A percentile compares a stretch with the other conserved stretches of the same genome.
Evolutionary conservation across 1,140 invertebrate genomes (phyloP).

Genomic region (Drosophila murphyi): DNA sequence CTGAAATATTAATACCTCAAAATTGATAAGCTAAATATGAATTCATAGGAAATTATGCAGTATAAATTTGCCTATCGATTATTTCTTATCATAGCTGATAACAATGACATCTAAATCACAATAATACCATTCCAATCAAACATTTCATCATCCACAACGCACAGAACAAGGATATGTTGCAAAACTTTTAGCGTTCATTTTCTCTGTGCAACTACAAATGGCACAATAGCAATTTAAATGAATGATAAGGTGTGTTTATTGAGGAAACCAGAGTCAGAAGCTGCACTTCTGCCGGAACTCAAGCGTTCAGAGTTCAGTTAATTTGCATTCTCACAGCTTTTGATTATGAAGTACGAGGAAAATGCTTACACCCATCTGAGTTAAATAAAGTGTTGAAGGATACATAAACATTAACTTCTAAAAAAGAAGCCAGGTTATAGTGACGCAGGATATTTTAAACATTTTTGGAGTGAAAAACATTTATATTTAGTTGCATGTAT

Average conservation of each 20-base stretch:
- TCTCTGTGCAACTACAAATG: slow-evolving; percentile 13
- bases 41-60: neutral
- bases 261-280: neutral
- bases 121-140: neutral
- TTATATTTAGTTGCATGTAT: neutral
- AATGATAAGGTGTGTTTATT: slow-evolving; percentile 6
- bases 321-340: slow-evolving; percentile 12
- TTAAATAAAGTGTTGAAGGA: no score
- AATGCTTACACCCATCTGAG: neutral
- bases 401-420: no score
- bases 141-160: neutral
- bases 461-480: neutral
- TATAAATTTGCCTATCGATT: neutral
- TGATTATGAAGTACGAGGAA: neutral
- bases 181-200: slow-evolving; percentile 63
- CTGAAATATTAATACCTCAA: neutral
- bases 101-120: no score
- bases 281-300: slow-evolving; percentile 15
- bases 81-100: neutral
- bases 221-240: slow-evolving; percentile 1
- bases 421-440: no score
- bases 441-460: neutral
- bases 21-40: neutral
- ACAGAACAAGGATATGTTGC: slow-evolving; percentile 16
- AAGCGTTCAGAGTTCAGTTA: slow-evolving; percentile 25